Conservation (phyloP, 2,888 invertebrate genomes). For the Leptogaster cylindrica region DNA sequence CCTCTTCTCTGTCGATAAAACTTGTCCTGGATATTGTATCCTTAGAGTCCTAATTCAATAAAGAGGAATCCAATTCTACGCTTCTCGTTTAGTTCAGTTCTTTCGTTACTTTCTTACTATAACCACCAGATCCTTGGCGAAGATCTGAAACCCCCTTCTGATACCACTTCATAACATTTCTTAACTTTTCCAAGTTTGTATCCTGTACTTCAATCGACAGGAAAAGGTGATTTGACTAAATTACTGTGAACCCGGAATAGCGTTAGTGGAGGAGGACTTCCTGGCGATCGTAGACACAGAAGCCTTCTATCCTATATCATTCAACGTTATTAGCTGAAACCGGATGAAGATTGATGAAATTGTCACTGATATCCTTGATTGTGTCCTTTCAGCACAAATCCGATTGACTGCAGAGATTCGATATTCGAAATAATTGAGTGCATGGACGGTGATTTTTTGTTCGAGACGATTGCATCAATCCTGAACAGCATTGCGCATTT, state of each 20-base stretch:
- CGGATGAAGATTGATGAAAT: conserved; percentile 32
- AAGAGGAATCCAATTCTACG: conserved; percentile 35
- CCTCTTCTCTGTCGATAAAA: conserved; percentile 17
- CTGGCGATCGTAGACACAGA: conserved; percentile 20
- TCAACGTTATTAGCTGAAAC: conserved; percentile 32
- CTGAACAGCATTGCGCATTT: no score
- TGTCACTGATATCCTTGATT: conserved; percentile 18
- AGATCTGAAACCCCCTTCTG: conserved; percentile 18
- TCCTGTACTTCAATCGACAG: conserved; percentile 27
- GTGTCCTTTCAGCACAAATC: conserved; percentile 29
- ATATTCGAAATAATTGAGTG: conserved; percentile 31
- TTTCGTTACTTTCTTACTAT: conserved; percentile 12
- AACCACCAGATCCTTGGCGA: conserved; percentile 13
- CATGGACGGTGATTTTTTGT: no score
- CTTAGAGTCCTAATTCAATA: conserved; percentile 37
- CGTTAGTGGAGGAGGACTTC: conserved; percentile 14
- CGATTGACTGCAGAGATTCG: conserved; percentile 11
- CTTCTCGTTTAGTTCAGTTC: conserved; percentile 22
- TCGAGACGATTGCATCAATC: no score
- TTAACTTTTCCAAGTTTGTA: conserved; percentile 10
- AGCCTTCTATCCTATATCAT: conserved; percentile 29
- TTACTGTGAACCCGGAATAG: conserved; percentile 27
- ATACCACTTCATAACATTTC: conserved; percentile 13
- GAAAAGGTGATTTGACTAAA: conserved; percentile 35
- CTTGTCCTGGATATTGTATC: conserved; percentile 30